Evolutionary conservation across 2,113 vertebrate species (phyloP), one percentile per base, ranked within the genome.

Genomic region (Amphiprion percula): DNA sequence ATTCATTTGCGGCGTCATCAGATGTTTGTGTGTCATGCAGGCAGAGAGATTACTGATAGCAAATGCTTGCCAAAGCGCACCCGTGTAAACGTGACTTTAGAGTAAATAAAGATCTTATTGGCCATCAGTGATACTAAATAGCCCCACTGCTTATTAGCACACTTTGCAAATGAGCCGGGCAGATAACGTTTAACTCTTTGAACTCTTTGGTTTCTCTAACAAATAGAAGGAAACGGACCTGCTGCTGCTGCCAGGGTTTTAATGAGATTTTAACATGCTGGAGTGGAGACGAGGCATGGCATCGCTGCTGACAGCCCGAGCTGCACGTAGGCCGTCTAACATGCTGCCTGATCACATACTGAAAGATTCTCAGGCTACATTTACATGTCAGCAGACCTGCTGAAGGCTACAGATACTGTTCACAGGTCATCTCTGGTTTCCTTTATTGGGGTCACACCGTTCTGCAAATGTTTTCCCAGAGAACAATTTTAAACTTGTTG

Each of bases 321-420:
- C 77, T 50, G 86, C 87, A 90, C 72, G 74, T 90, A 91, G 78
- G 80, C 86, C 46, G 2, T 53, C 61, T 67, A 63, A 62, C 54
- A 64, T 21, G 16, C 44, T 28, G 50, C 67, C 72, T 53, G 47
- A 33, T 61, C 65, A 74, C 82, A 68, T 15, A 50, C 58, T 47
- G 28, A 1, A 6, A 69, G 66, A 63, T n/a, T 2, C 26, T 59
- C 1, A 9, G 33, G 49, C 47, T 37, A 47, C 79, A 60, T 84
- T 68, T 37, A 76, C 19, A 74, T 71, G n/a, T 75, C 24, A 61
- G 23, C 54, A 41, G 24, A 50, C 46, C 17, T 58, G 17, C 12
- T 72, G 39, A 46, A 16, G 19, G 23, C 41, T 23, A 33, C 52
- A 70, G 37, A 62, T 30, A 21, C 61, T 63, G 86, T 74, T 69